Conservation (phyloP, 2,797 vertebrate species). For the Decapterus maruadsi region DNA sequence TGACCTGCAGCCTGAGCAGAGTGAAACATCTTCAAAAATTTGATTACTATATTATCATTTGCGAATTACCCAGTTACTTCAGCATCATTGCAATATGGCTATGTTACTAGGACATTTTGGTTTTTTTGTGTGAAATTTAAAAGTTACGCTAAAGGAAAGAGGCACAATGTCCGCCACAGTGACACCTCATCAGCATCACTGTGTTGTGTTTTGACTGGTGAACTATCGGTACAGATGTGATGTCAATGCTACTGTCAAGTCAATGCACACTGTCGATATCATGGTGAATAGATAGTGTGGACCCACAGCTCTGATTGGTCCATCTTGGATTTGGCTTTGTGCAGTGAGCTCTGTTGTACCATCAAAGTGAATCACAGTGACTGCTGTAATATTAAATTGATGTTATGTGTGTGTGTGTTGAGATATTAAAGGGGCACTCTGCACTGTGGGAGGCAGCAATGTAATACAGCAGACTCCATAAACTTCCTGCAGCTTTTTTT, state of each 20-base stretch:
- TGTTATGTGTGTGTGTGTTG: not conserved
- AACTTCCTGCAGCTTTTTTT: not conserved
- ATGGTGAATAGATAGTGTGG: not conserved
- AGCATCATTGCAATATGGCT: not conserved
- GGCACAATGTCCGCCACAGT: not conserved
- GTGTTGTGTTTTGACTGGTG: not conserved
- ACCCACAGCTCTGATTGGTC: too few species aligned
- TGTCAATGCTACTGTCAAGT: slow-evolving; percentile 12
- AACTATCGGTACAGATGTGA: slow-evolving; percentile 19
- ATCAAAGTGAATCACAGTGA: not conserved
- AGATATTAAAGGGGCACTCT: not conserved
- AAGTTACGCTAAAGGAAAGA: not conserved
- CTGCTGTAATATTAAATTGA: not conserved
- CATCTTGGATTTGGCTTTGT: too few species aligned
- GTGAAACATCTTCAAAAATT: not conserved
- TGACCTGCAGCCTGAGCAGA: not conserved
- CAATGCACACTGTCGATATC: too few species aligned
- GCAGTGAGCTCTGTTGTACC: not conserved
- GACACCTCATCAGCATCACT: not conserved
- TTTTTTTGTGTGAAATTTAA: too few species aligned
- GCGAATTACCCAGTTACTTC: not conserved
- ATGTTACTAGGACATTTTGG: slow-evolving; percentile 5
- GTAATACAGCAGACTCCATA: not conserved
- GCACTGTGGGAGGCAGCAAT: not conserved
- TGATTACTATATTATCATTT: not conserved